Base-by-base conservation (phyloP, 2,113 vertebrate species). In the Bubo blakistoni region DNA sequence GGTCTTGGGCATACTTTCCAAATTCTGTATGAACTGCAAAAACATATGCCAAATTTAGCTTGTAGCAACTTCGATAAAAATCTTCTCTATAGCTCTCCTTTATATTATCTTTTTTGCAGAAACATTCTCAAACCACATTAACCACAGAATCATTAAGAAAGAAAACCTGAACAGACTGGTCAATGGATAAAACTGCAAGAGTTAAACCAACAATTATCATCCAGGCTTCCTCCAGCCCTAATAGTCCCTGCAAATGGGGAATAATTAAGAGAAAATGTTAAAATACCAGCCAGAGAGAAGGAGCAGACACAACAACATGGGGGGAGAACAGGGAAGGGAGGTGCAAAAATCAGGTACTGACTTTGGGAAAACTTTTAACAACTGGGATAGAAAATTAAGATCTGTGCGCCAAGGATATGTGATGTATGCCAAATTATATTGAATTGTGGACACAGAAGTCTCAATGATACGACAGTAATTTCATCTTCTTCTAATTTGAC, bases 261-360 rank as follows among this genome's bases (percentile, higher is more conserved):
- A 24, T 65, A 82, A 52, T 27, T 69, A 36, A 69, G 18, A 72
- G 10, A 89, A 71, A 59, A 85, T 26, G 13, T 55, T 59, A 51
- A n/a, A 81, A 44, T 24, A 84, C 2, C 26, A 92, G 34, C 7
- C 36, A 87, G 66, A 67, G 0, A 81, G 6, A 69, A 69, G n/a
- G 8, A 83, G 7, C 8, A 67, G 84, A 78, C 71, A 24, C 10
- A 71, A 63, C 0, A 6, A 63, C 0, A 6, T 2, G 5, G 3
- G 6, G 6, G 7, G 6, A 13, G 2, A 11, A 55, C 19, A 47
- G 14, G 7, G 26, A 86, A 5, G 36, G 21, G 3, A 49, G 2
- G 30, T 1, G 3, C 19, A 51, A 10, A 57, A 90, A 71, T 40
- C 25, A n/a, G 1, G 5, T 57, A 15, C 19, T 32, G 20, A 47